Base-by-base conservation (phyloP, 2,888 invertebrate species). In the Apomyelois bistriatella region DNA sequence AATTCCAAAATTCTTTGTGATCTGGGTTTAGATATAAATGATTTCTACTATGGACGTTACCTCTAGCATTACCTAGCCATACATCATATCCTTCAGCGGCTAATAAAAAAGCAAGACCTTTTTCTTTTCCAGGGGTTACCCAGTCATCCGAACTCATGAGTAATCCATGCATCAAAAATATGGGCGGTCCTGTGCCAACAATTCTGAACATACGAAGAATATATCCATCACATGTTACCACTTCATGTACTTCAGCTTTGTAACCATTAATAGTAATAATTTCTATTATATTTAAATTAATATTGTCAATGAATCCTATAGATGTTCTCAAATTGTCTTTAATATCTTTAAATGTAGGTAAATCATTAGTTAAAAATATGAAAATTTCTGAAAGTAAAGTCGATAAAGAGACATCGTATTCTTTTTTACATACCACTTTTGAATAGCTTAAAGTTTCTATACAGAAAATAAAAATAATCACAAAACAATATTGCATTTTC, bases 31-130 rank as follows among this genome's bases (percentile, higher is more conserved):
- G 58, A 0, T 67, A 70, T 0, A 65, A 62, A 64, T 94, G 94
- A 5, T 53, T 40, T 42, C 82, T 76, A 1, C 91, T 89, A 68
- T 93, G 93, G 0, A 89, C 91, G 72, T 95, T 96, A 9, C 96
- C 96, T 54, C 96, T 85, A 13, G 92, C 91, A 77, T 96, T 96
- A 1, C 94, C 95, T 58, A 96, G 62, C 96, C 95, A 96, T 1
- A 94, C 93, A 64, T 94, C 94, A 61, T 92, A 94, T 7, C 93
- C 93, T 9, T 75, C 70, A 58, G 92, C 90, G 0, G 92, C 84
- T 42, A 94, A 89, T 65, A 92, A 83, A 81, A 87, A 94, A 66
- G 78, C 94, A 12, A 71, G 75, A 72, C 80, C 91, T 62, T 91
- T 88, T 53, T 90, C 79, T 10, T 85, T 92, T 16, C 93, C 93